Evolutionary conservation across 2,888 invertebrate genomes (phyloP).

Genomic region (Limnephilus lunatus): DNA sequence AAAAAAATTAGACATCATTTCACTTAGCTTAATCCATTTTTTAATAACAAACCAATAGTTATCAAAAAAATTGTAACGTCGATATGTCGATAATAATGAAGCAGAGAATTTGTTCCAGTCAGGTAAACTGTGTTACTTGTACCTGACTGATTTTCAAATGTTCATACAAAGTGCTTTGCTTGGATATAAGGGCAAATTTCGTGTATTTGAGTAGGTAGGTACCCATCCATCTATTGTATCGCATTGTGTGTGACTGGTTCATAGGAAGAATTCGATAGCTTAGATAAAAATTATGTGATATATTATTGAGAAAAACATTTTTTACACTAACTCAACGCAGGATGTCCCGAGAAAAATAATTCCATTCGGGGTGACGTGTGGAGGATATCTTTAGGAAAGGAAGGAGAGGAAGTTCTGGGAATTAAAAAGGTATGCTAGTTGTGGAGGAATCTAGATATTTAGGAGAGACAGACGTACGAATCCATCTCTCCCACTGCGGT

Average conservation of each 20-base stretch:
- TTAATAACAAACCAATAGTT: not conserved
- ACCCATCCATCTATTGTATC: not conserved
- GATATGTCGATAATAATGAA: not conserved
- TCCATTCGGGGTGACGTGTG: too few relatives aligned
- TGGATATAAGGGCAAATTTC: not conserved
- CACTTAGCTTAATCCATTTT: too few relatives aligned
- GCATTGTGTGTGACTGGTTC: slow-evolving; percentile 6
- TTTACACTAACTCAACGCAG: too few relatives aligned
- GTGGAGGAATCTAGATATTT: too few relatives aligned
- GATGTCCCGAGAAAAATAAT: too few relatives aligned
- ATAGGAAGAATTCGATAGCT: not conserved
- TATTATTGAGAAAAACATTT: too few relatives aligned
- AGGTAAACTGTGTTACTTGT: not conserved
- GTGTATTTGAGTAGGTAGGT: not conserved
- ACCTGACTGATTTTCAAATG: not conserved
- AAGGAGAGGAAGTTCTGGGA: too few relatives aligned
- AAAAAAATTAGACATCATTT: too few relatives aligned
- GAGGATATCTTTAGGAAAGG: too few relatives aligned
- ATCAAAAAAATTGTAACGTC: not conserved
- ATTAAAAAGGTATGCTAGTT: too few relatives aligned
- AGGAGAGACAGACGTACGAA: too few relatives aligned
- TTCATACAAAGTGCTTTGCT: not conserved
- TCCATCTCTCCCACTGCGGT: too few relatives aligned
- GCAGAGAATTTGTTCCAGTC: not conserved
- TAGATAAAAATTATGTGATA: not conserved